Conservation (phyloP, 2,888 invertebrate genomes). For the Luffia ferchaultella region DNA sequence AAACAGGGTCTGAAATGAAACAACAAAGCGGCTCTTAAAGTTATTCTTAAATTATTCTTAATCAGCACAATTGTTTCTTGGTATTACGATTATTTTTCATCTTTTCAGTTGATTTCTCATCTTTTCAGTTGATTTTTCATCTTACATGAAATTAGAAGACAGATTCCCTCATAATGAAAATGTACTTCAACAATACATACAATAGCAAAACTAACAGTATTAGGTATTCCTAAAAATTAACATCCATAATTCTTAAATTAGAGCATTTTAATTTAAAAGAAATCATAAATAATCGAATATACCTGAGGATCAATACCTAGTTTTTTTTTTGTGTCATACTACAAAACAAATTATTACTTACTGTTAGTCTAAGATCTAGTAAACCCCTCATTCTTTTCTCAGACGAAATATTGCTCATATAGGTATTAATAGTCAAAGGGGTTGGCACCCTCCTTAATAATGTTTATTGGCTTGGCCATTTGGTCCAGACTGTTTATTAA, state of each 20-base stretch:
- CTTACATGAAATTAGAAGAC: neutral
- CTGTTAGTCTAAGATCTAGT: too few species aligned
- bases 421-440: too few species aligned
- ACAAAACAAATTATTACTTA: too few species aligned
- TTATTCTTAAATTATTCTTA: constrained; percentile 43
- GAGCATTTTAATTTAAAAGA: neutral
- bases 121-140: neutral
- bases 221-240: neutral
- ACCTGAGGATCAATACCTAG: too few species aligned
- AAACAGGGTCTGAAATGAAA: too few species aligned
- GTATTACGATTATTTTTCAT: constrained; percentile 9
- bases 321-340: too few species aligned
- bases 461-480: too few species aligned
- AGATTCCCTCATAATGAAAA: neutral
- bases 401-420: too few species aligned
- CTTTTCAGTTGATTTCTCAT: neutral
- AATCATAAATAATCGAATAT: too few species aligned
- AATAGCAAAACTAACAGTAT: neutral
- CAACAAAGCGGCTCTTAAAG: constrained; percentile 36
- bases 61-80: constrained; percentile 27
- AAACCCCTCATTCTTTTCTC: too few species aligned
- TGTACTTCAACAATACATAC: neutral
- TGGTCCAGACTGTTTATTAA: too few species aligned
- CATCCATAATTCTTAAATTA: neutral
- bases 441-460: too few species aligned